A percentile compares a stretch with the other conserved stretches of the same genome.
phyloP scores from a whole-genome alignment of 2,888 invertebrate species.

The Cyaniris semiargus region DNA sequence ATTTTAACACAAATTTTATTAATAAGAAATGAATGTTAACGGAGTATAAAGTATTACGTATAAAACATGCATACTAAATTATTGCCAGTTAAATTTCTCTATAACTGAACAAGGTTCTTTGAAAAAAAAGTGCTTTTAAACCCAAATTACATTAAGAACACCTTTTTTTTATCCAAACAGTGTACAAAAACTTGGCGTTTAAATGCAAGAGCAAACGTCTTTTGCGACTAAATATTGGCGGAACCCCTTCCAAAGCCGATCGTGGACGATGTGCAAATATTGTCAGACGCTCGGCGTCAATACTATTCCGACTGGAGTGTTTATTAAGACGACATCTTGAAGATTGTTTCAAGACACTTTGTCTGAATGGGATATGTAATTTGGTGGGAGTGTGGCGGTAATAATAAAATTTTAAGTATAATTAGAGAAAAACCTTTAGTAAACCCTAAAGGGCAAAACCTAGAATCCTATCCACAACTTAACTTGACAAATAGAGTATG shows the following conservation, averaged over 20 bases:
- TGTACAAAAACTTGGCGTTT: not conserved
- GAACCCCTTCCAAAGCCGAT: constrained; percentile 24
- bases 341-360: not conserved
- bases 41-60: not conserved
- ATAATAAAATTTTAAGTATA: too few relatives aligned
- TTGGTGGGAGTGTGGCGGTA: not conserved
- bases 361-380: not conserved
- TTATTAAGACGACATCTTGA: not conserved
- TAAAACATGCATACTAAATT: not conserved
- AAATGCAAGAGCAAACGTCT: constrained; percentile 10
- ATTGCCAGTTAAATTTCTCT: not conserved
- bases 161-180: not conserved
- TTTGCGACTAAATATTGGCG: constrained; percentile 16
- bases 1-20: too few relatives aligned
- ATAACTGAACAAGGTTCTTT: not conserved
- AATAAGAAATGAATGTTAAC: too few relatives aligned
- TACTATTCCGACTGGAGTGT: not conserved
- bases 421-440: too few relatives aligned
- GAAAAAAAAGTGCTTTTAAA: not conserved
- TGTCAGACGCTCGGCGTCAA: constrained; percentile 1
- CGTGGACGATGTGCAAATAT: constrained; percentile 9
- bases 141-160: not conserved
- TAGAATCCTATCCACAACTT: too few relatives aligned
- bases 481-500: too few relatives aligned
- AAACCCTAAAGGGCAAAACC: too few relatives aligned